Evolutionary conservation across 2,888 invertebrate genomes (phyloP), one percentile per base, ranked within the genome.

Genomic region (Epinotia demarniana): DNA sequence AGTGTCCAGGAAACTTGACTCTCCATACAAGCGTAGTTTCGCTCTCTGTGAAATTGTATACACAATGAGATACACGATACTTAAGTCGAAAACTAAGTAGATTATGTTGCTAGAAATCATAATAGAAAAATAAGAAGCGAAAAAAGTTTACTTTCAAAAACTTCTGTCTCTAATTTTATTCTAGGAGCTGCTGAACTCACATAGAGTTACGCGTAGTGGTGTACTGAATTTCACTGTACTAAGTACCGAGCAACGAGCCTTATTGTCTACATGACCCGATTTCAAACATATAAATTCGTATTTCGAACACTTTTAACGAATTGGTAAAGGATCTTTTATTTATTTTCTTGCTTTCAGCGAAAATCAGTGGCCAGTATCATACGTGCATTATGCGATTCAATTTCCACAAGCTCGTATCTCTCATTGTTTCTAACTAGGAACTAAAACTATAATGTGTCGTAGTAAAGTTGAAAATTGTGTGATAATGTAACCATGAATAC

Each of bases 321-420:
- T 9, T 43, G 11, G 16, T 19, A 13, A 66, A 23, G 6, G 11
- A 55, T 57, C 19, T 12, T 69, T 68, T 58, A 12, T 23, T n/a
- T 58, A 18, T 60, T 62, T 69, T 69, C 9, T 23, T 16, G 43
- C 58, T 43, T 23, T 43, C 33, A 19, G n/a, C 46, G 68, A 57
- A 68, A 27, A 69, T 69, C 39, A 64, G 64, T 57, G 43, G 58
- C 64, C 64, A 23, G 60, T 69, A 43, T 43, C 27, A 55, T 63
- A 18, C 2, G 5, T 12, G 39, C 57, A 57, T 39, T 58, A 68
- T 16, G 3, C 55, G 16, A 11, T 27, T 3, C 18, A 55, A 18
- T 13, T n/a, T 67, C 18, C 11, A 13, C 0, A 67, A 67, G 8
- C 53, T 67, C 55, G 55, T 39, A 55, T 55, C 33, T 67, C 8